A percentile compares a stretch with the other conserved stretches of the same genome.
Conservation (phyloP, 1,140 invertebrate species). For the Chironomus striatipennis region DNA sequence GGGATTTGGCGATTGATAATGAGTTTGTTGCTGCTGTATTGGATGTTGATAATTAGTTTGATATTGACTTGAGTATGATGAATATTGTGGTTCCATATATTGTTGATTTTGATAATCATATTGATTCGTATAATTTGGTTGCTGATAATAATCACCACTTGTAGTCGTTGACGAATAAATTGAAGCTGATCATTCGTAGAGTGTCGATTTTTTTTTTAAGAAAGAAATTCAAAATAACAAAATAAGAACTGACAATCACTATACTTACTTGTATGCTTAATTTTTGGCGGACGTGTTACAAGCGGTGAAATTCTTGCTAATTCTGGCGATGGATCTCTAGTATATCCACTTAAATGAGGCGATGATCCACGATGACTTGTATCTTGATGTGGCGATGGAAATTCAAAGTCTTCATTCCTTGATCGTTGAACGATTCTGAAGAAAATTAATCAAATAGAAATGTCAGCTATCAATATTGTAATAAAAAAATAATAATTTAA, state of each 20-base stretch:
- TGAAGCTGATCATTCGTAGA: conserved; percentile 11
- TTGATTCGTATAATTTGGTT: neutral
- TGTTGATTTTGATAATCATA: neutral
- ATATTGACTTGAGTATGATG: neutral
- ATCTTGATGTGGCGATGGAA: conserved; percentile 27
- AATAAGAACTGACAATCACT: neutral
- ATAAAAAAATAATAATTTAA: too few species aligned
- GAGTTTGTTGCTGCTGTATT: neutral
- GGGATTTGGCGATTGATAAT: neutral
- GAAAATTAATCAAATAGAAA: neutral
- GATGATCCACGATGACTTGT: neutral
- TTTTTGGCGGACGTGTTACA: conserved; percentile 67
- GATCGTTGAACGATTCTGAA: neutral
- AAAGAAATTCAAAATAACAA: conserved; percentile 18
- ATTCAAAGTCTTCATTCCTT: neutral
- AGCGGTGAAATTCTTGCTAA: conserved; percentile 71
- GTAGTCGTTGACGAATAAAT: neutral
- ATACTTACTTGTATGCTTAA: conserved; percentile 38
- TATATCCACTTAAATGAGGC: conserved; percentile 29
- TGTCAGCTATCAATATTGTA: too few species aligned
- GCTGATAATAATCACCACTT: neutral
- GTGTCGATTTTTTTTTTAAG: neutral
- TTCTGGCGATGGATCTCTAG: conserved; percentile 63
- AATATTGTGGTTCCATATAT: neutral
- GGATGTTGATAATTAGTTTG: neutral